Evolutionary conservation across 2,797 vertebrate species (phyloP).

Genomic region (Masticophis lateralis): DNA sequence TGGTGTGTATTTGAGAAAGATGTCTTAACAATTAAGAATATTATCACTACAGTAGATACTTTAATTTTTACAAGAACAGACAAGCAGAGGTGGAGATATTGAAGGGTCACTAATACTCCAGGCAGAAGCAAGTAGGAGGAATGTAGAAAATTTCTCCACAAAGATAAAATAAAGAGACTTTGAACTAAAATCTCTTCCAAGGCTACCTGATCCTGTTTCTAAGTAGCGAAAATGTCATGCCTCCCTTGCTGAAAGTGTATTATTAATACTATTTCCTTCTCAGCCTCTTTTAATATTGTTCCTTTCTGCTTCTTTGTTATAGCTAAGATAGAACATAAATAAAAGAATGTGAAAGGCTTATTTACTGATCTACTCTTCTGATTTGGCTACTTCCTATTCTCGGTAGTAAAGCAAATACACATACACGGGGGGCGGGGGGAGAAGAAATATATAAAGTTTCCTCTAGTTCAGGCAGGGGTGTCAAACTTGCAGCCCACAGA

Average conservation of each 20-base stretch:
- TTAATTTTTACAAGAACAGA: not conserved
- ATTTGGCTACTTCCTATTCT: not conserved
- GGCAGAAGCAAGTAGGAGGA: not conserved
- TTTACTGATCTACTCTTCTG: not conserved
- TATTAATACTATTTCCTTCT: not conserved
- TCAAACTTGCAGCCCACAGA: too few relatives aligned
- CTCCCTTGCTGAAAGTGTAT: not conserved
- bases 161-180: not conserved
- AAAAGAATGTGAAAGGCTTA: not conserved
- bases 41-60: not conserved
- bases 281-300: not conserved
- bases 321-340: not conserved
- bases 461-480: not conserved
- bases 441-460: not conserved
- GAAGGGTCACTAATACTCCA: not conserved
- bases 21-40: not conserved
- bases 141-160: not conserved
- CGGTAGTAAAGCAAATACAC: not conserved
- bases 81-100: not conserved
- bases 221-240: not conserved
- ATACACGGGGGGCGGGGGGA: accelerated
- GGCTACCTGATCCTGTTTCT: not conserved
- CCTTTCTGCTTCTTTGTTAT: not conserved
- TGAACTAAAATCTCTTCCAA: not conserved
- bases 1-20: not conserved